Evolutionary conservation across 2,888 invertebrate species (phyloP).

Genomic region (Iphiclides podalirius): DNA sequence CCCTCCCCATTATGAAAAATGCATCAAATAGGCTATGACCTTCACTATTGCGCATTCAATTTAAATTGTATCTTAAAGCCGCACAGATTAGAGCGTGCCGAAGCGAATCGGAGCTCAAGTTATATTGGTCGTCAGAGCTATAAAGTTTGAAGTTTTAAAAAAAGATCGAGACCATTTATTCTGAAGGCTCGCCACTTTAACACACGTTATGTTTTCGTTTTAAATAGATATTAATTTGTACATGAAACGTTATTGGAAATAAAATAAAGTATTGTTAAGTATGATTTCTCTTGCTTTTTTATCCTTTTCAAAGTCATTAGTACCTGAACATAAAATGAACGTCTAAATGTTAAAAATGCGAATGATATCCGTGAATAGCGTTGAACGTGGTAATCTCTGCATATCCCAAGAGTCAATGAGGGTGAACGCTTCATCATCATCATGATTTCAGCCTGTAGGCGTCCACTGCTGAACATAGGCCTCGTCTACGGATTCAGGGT

Average conservation of each 20-base stretch:
- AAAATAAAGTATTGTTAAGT: no score
- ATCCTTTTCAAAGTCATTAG: no score
- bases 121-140: slow-evolving; percentile 8
- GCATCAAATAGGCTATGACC: slow-evolving; percentile 9
- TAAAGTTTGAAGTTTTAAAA: slow-evolving; percentile 21
- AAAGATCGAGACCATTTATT: slow-evolving; percentile 18
- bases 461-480: no score
- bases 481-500: no score
- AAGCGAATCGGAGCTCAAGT: not conserved
- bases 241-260: no score
- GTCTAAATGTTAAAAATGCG: no score
- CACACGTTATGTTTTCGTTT: slow-evolving; percentile 1
- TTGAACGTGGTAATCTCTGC: no score
- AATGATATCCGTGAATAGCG: no score
- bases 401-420: no score
- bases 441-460: no score
- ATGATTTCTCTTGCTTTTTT: no score
- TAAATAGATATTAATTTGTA: slow-evolving; percentile 2
- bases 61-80: slow-evolving; percentile 10
- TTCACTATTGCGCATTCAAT: not conserved
- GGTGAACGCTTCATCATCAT: no score
- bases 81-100: not conserved
- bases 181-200: slow-evolving; percentile 8
- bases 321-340: not conserved
- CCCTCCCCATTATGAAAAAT: slow-evolving; percentile 19